phyloP scores from a whole-genome alignment of 2,888 invertebrate genomes.

The Eucriotettix oculatus region DNA sequence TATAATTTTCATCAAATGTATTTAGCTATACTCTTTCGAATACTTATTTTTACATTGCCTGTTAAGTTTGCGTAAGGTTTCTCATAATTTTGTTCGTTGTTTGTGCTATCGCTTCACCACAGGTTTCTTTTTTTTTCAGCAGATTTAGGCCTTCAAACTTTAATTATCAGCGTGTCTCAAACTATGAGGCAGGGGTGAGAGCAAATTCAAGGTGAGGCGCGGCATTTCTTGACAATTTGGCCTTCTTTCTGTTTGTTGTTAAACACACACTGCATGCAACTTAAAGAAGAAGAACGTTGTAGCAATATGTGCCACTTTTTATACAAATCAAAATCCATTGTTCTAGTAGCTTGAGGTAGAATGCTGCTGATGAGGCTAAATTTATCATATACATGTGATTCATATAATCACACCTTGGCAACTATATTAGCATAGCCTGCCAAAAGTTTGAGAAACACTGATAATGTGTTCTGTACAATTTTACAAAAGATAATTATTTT shows the following conservation, averaged over 20 bases:
- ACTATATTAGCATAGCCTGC: slow-evolving; percentile 8
- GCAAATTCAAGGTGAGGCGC: slow-evolving; percentile 36
- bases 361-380: neutral
- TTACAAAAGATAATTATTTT: neutral
- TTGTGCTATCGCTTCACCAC: slow-evolving; percentile 1
- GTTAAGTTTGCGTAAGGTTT: neutral
- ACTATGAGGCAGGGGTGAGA: slow-evolving; percentile 37
- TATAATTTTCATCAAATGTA: too few species aligned
- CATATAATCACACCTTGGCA: neutral
- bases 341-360: slow-evolving; percentile 1
- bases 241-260: slow-evolving; percentile 8
- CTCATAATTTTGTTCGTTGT: neutral
- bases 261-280: slow-evolving; percentile 6
- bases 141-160: slow-evolving; percentile 36
- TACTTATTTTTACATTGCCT: neutral
- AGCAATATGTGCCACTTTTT: neutral
- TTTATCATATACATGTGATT: neutral
- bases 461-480: slow-evolving; percentile 8
- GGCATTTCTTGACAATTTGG: slow-evolving; percentile 9
- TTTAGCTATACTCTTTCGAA: too few species aligned
- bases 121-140: slow-evolving; percentile 36
- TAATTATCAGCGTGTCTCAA: slow-evolving; percentile 38
- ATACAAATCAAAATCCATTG: neutral
- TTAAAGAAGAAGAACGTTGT: slow-evolving; percentile 3
- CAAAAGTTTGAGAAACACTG: slow-evolving; percentile 22